Percentiles rank a stretch among this genome's conserved stretches.
These are phyloP conservation scores for Pycnomerus fuliginosus DNA, from an alignment of 2,888 invertebrate genomes.

Conservation along the genomic window DNA sequence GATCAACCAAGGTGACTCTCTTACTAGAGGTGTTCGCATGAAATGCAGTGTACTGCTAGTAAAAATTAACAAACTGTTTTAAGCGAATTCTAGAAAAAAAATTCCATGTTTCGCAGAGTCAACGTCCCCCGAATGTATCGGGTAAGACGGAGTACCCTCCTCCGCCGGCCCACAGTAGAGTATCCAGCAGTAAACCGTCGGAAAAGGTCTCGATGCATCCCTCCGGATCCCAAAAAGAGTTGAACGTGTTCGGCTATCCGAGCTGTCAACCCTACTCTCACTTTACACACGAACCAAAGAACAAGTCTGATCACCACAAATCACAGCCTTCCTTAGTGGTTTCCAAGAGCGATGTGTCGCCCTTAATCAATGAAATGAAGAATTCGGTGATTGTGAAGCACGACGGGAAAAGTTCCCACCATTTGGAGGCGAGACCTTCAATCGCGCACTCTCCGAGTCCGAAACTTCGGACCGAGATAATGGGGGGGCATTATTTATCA, in stretches of 20 bases:
- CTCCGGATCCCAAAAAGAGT: slow-evolving; percentile 59
- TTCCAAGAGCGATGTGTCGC: slow-evolving; percentile 51
- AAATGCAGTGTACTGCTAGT: too few relatives aligned
- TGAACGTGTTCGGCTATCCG: slow-evolving; percentile 69
- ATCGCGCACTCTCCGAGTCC: slow-evolving; percentile 61
- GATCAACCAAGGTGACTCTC: too few relatives aligned
- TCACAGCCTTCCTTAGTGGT: slow-evolving; percentile 38
- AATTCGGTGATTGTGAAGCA: slow-evolving; percentile 80
- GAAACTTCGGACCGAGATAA: slow-evolving; percentile 58
- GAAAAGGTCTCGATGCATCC: slow-evolving; percentile 37
- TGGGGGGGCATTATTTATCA: slow-evolving; percentile 59
- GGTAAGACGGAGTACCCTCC: slow-evolving; percentile 54
- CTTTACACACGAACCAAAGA: slow-evolving; percentile 60
- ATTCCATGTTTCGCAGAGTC: slow-evolving; percentile 37
- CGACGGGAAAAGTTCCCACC: slow-evolving; percentile 64
- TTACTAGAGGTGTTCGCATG: too few relatives aligned
- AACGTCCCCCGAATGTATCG: slow-evolving; percentile 49
- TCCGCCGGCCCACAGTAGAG: slow-evolving; percentile 53
- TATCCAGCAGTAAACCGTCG: slow-evolving; percentile 41
- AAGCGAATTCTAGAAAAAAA: too few relatives aligned
- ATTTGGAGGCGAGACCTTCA: slow-evolving; percentile 56
- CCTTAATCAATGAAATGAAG: slow-evolving; percentile 68
- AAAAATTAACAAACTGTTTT: too few relatives aligned
- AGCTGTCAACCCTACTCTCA: slow-evolving; percentile 50
- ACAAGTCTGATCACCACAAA: slow-evolving; percentile 58